Evolutionary conservation across 2,797 vertebrate species (phyloP).

Genomic region (Malacoctenus gilli): DNA sequence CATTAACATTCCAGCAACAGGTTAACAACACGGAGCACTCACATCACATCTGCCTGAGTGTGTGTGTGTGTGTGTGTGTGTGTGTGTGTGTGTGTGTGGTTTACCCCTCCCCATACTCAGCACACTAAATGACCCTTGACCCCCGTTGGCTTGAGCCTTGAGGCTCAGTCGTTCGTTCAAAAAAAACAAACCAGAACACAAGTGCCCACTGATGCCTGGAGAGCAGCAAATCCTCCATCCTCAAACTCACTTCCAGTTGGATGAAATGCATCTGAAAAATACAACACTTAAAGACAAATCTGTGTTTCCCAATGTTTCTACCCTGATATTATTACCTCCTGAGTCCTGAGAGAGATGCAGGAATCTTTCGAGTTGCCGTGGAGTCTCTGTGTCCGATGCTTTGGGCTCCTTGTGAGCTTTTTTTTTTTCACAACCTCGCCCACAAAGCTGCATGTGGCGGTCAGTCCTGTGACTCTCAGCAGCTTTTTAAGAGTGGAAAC

Average conservation of each 20-base stretch:
- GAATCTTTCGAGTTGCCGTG: neutral
- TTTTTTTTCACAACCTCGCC: neutral
- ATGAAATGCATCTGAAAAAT: too few relatives aligned
- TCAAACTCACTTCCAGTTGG: too few relatives aligned
- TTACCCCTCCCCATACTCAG: neutral
- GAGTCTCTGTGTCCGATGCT: neutral
- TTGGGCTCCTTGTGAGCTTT: conserved; percentile 4
- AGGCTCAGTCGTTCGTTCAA: neutral
- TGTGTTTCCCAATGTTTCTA: too few relatives aligned
- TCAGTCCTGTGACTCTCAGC: conserved; percentile 32
- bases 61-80: neutral
- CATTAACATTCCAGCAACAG: conserved; percentile 8
- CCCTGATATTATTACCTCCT: too few relatives aligned
- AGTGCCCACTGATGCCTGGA: too few relatives aligned
- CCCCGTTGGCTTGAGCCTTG: neutral
- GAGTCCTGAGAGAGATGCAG: too few relatives aligned
- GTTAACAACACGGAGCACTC: conserved; percentile 1
- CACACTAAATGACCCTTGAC: conserved; percentile 22
- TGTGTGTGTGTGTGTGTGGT: neutral
- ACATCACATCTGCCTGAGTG: neutral
- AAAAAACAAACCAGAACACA: too few relatives aligned
- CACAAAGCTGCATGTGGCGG: conserved; percentile 1
- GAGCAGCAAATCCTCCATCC: too few relatives aligned
- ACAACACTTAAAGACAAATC: too few relatives aligned
- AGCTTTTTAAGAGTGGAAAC: neutral